Evolutionary conservation across 2,888 invertebrate species (phyloP).

Genomic region (Perdita meconis): DNA sequence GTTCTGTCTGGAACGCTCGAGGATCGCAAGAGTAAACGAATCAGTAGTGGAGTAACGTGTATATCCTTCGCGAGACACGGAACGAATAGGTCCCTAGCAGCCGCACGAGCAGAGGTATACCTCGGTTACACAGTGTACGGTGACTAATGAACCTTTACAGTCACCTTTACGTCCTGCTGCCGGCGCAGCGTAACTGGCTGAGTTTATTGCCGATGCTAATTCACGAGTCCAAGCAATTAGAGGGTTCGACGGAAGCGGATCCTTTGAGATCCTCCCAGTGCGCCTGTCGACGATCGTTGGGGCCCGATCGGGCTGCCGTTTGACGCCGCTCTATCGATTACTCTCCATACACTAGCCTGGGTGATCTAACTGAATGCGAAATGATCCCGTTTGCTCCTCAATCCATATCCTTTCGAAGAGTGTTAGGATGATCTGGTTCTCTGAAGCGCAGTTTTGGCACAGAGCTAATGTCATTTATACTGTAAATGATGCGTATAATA

Average conservation of each 20-base stretch:
- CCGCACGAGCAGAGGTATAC: constrained; percentile 60
- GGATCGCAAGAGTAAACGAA: constrained; percentile 61
- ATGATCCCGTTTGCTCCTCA: not conserved
- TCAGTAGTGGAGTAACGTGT: constrained; percentile 67
- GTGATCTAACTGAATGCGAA: not conserved
- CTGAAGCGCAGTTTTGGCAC: too few species aligned
- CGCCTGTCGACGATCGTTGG: constrained; percentile 34
- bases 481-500: too few species aligned
- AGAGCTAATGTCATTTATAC: too few species aligned
- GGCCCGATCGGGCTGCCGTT: constrained; percentile 20
- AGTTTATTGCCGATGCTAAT: constrained; percentile 82
- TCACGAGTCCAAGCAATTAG: constrained; percentile 81
- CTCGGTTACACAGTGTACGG: constrained; percentile 76
- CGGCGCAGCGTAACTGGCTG: constrained; percentile 63
- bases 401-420: not conserved
- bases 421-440: too few species aligned
- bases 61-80: constrained; percentile 65
- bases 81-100: constrained; percentile 64
- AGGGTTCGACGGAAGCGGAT: constrained; percentile 65
- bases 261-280: constrained; percentile 51
- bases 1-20: constrained; percentile 39
- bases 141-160: constrained; percentile 83
- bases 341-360: constrained; percentile 2
- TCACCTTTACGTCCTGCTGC: constrained; percentile 78
- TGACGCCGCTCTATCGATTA: constrained; percentile 34